Evolutionary conservation across 2,888 invertebrate genomes (phyloP).

Genomic region (Troglohyphantes excavatus): DNA sequence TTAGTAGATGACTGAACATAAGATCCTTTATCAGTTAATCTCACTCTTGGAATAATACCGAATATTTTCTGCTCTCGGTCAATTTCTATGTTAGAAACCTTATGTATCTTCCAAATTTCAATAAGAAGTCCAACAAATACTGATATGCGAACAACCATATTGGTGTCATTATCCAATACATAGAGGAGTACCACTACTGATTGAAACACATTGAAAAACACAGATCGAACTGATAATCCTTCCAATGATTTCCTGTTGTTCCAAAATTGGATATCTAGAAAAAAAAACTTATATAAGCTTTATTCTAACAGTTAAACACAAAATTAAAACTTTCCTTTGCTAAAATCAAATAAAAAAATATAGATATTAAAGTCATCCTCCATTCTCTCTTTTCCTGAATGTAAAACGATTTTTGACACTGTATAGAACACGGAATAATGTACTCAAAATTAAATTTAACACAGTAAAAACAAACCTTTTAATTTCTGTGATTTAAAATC

Average conservation of each 20-base stretch:
- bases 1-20: slow-evolving; percentile 97
- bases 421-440: too few relatives aligned
- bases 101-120: slow-evolving; percentile 99
- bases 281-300: slow-evolving; percentile 38
- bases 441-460: too few relatives aligned
- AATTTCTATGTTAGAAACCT: slow-evolving; percentile 86
- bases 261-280: slow-evolving; percentile 98
- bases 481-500: too few relatives aligned
- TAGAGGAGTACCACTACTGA: slow-evolving; percentile 96
- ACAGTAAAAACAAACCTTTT: too few relatives aligned
- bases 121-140: slow-evolving; percentile 97
- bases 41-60: slow-evolving; percentile 90
- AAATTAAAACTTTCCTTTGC: background rate
- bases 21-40: slow-evolving; percentile 96
- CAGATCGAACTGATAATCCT: slow-evolving; percentile 97
- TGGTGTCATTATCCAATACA: slow-evolving; percentile 99
- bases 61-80: slow-evolving; percentile 89
- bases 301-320: background rate
- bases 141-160: slow-evolving; percentile 95
- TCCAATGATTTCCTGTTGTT: slow-evolving; percentile 97
- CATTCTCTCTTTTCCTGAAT: too few relatives aligned
- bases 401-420: too few relatives aligned
- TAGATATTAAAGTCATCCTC: background rate
- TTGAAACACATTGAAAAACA: slow-evolving; percentile 99
- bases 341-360: background rate